Evolutionary conservation across 92 coral and sea anemone species (phyloP).

Genomic region (Parazoanthus swiftii): DNA sequence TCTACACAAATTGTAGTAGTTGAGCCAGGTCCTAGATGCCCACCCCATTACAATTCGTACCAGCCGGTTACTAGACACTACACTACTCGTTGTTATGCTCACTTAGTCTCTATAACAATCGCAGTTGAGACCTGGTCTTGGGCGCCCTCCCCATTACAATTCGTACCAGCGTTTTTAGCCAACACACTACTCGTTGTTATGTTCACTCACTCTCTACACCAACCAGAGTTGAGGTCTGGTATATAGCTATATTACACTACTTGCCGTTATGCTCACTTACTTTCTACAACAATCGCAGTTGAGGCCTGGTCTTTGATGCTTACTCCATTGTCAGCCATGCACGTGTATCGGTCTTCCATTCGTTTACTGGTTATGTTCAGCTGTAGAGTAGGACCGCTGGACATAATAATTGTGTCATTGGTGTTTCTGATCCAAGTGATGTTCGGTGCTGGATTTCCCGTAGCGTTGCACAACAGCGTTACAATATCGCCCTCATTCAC

Average conservation of each 20-base stretch:
- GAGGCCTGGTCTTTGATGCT: neutral
- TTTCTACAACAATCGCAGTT: neutral
- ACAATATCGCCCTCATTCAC: slow-evolving; percentile 17
- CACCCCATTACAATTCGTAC: too few relatives aligned
- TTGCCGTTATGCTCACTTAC: neutral
- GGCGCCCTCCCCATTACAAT: too few relatives aligned
- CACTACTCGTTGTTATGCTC: too few relatives aligned
- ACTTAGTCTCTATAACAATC: neutral
- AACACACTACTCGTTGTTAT: too few relatives aligned
- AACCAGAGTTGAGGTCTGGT: neutral
- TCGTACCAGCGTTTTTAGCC: too few relatives aligned
- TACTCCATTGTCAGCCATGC: neutral
- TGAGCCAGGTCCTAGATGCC: too few relatives aligned
- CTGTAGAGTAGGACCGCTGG: neutral
- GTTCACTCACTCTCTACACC: neutral
- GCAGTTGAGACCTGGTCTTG: too few relatives aligned
- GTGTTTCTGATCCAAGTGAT: neutral
- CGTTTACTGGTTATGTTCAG: slow-evolving; percentile 13
- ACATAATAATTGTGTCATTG: neutral
- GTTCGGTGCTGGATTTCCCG: slow-evolving; percentile 13
- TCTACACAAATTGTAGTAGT: too few relatives aligned
- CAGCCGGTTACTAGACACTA: too few relatives aligned
- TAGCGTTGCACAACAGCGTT: neutral
- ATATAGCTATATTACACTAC: neutral
- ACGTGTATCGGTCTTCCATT: slow-evolving; percentile 3